Evolutionary conservation across 2,113 vertebrate genomes (phyloP), one percentile per base, ranked within the genome.

Genomic region (Butorides virescens): DNA sequence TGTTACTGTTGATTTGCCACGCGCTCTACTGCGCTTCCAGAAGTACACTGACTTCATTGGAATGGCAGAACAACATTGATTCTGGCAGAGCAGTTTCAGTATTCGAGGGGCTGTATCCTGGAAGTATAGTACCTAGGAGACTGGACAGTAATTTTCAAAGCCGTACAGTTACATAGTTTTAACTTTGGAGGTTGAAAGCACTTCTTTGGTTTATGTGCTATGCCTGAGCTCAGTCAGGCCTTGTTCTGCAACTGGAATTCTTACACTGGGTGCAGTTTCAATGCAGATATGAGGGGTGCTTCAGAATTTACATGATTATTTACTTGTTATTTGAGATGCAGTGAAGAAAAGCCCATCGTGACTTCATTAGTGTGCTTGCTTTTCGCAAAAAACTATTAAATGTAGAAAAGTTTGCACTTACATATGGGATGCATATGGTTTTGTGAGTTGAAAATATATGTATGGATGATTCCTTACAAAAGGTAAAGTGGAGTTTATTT

Each of bases 41-140:
- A 7, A 63, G 44, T 16, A 3, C 21, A 2, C 25, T 47, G 37
- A 16, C 42, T 44, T 34, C 32, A 0, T 0, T n/a, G 83, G 62
- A 15, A 16, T 23, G 72, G 21, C 75, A 83, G n/a, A 52, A 37
- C 42, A 58, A 3, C 56, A 20, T 37, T 0, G 1, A 18, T 71
- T 47, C 67, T 86, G 52, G 46, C 46, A 53, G 34, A 52, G 56
- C 44, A 7, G 0, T 14, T 59, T 26, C 13, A 25, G 9, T 4
- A 0, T 11, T 29, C 0, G 1, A 39, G 50, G 42, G 23, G 7
- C 42, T 75, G 61, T 27, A 2, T 47, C 42, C 46, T 56, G 52
- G 27, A 25, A 13, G n/a, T 37, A 10, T 3, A 23, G 55, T 32
- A 19, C 56, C 32, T 11, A 15, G 37, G 58, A 74, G 65, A 11